A percentile compares a stretch with the other conserved stretches of the same genome.
Conservation (phyloP, 2,888 invertebrate species). For the Mycalesis mineus region DNA sequence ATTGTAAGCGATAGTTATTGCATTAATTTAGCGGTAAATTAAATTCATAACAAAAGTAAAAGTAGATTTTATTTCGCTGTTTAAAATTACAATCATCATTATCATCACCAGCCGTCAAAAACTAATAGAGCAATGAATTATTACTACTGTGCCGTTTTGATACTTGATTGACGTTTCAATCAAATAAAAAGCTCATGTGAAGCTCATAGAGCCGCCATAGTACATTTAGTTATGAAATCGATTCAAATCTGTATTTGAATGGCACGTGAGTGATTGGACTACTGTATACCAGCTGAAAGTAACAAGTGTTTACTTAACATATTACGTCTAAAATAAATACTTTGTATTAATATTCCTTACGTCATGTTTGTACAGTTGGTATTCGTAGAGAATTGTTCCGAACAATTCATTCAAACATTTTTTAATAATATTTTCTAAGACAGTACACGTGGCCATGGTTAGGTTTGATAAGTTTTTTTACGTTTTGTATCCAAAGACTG, state of each 20-base stretch:
- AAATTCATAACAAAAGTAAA: too few species aligned
- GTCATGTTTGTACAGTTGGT: neutral
- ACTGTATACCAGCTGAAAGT: conserved; percentile 4
- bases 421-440: neutral
- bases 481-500: too few species aligned
- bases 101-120: neutral
- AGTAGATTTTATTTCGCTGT: neutral
- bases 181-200: conserved; percentile 10
- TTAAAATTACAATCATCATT: neutral
- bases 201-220: neutral
- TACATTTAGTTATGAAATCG: conserved; percentile 11
- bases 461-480: too few species aligned
- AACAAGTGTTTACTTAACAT: conserved; percentile 4
- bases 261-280: conserved; percentile 2
- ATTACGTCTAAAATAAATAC: neutral
- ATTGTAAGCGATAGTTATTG: too few species aligned
- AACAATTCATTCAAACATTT: neutral
- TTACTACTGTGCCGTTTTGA: neutral
- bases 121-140: neutral
- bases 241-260: conserved; percentile 8
- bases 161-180: conserved; percentile 19
- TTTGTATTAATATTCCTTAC: neutral
- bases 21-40: too few species aligned
- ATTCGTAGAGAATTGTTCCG: too few species aligned
- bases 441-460: too few species aligned